Evolutionary conservation across 2,113 vertebrate genomes (phyloP).

Genomic region (Alexandromys fortis): DNA sequence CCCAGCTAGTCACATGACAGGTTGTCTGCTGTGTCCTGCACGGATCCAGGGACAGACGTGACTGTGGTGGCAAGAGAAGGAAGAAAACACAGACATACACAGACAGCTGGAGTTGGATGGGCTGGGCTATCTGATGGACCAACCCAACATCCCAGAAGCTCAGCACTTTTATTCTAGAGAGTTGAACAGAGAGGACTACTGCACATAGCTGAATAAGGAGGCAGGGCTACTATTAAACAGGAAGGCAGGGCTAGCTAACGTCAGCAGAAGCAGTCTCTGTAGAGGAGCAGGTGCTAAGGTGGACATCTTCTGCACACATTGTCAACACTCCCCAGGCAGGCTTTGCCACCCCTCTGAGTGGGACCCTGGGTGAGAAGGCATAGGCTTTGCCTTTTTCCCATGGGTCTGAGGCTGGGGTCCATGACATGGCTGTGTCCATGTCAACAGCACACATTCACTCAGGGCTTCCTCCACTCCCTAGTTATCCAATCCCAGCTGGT

Average conservation of each 20-base stretch:
- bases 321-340: background rate
- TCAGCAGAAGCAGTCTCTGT: background rate
- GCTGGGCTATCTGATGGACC: background rate
- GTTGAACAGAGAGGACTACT: background rate
- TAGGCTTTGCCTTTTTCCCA: background rate
- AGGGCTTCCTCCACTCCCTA: background rate
- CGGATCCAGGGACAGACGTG: too few species aligned
- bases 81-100: background rate
- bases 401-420: background rate
- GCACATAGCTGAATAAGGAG: background rate
- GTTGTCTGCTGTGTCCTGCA: background rate
- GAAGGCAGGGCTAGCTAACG: background rate
- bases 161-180: background rate
- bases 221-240: background rate
- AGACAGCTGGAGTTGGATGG: background rate
- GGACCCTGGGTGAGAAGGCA: background rate
- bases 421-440: background rate
- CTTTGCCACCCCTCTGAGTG: background rate
- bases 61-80: background rate
- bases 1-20: too few species aligned
- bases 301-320: background rate
- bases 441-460: background rate
- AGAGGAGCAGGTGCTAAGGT: background rate
- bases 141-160: background rate
- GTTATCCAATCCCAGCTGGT: background rate